Conservation (phyloP, 1,140 invertebrate genomes). For the Zaprionus davidi region DNA sequence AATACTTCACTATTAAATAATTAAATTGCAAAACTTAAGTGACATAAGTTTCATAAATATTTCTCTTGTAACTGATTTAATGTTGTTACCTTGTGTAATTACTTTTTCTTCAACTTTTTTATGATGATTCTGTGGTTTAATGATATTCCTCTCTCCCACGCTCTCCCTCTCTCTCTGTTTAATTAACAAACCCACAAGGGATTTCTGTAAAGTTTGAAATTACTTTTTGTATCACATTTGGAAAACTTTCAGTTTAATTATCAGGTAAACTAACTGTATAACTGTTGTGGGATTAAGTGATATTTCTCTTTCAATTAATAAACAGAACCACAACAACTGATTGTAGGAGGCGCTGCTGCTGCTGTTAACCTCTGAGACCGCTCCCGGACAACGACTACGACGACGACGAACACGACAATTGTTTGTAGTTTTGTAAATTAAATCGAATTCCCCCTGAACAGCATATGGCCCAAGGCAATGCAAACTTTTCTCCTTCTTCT, state of each 20-base stretch:
- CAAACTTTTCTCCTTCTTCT: background rate
- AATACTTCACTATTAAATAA: no score
- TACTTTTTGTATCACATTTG: background rate
- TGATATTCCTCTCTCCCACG: background rate
- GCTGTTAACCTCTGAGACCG: background rate
- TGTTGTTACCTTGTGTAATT: no score
- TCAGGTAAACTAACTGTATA: slow-evolving; percentile 3
- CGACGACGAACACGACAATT: background rate
- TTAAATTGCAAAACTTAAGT: no score
- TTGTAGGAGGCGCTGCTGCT: background rate
- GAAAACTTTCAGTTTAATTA: slow-evolving; percentile 1
- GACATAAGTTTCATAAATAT: no score
- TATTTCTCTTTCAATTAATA: slow-evolving; percentile 3
- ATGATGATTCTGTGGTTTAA: no score
- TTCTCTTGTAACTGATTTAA: no score
- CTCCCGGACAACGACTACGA: no score
- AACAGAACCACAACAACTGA: background rate
- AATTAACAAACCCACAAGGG: background rate
- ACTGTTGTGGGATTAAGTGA: slow-evolving; percentile 1
- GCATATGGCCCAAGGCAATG: background rate
- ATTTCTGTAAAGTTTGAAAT: background rate
- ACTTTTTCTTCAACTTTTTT: no score
- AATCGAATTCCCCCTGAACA: slow-evolving; percentile 4
- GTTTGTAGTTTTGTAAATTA: slow-evolving; percentile 9
- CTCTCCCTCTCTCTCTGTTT: background rate